phyloP scores from a whole-genome alignment of 2,888 invertebrate species.

The Tupiocoris notatus region DNA sequence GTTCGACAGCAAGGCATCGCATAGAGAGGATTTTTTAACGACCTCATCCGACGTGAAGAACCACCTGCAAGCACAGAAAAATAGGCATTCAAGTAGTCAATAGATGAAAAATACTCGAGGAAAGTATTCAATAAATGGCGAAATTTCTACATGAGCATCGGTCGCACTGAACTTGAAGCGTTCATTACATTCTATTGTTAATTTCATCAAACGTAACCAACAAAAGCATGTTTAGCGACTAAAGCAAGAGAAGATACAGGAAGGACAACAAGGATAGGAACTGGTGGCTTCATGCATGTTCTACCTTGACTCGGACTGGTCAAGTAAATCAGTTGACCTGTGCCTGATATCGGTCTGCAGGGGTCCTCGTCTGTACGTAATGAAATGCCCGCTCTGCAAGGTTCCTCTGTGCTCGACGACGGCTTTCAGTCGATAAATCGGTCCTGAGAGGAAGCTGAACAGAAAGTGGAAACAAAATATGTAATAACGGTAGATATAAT shows the following conservation, averaged over 20 bases:
- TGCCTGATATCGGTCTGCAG: slow-evolving; percentile 51
- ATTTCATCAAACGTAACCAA: too few species aligned
- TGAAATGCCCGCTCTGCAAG: slow-evolving; percentile 89
- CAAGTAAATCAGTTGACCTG: slow-evolving; percentile 49
- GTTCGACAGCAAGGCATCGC: slow-evolving; percentile 77
- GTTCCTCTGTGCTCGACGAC: slow-evolving; percentile 90
- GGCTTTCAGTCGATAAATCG: slow-evolving; percentile 73
- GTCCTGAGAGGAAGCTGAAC: slow-evolving; percentile 37
- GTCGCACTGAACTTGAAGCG: too few species aligned
- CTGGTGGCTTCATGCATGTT: slow-evolving; percentile 30
- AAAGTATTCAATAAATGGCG: too few species aligned
- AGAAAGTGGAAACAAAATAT: not conserved
- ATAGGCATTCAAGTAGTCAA: too few species aligned
- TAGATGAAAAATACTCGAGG: too few species aligned
- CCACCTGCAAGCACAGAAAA: slow-evolving; percentile 65
- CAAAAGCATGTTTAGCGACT: too few species aligned
- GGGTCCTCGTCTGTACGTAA: slow-evolving; percentile 80
- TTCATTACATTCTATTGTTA: too few species aligned
- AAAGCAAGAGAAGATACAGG: not conserved
- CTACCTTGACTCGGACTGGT: slow-evolving; percentile 46
- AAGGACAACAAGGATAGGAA: slow-evolving; percentile 23
- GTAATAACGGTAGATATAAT: too few species aligned
- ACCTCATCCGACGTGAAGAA: slow-evolving; percentile 82
- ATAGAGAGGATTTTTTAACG: slow-evolving; percentile 75
- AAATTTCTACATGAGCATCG: too few species aligned